A percentile compares a stretch with the other conserved stretches of the same genome.
phyloP scores from a whole-genome alignment of 2,888 invertebrate species.

The Diaphora mendica region DNA sequence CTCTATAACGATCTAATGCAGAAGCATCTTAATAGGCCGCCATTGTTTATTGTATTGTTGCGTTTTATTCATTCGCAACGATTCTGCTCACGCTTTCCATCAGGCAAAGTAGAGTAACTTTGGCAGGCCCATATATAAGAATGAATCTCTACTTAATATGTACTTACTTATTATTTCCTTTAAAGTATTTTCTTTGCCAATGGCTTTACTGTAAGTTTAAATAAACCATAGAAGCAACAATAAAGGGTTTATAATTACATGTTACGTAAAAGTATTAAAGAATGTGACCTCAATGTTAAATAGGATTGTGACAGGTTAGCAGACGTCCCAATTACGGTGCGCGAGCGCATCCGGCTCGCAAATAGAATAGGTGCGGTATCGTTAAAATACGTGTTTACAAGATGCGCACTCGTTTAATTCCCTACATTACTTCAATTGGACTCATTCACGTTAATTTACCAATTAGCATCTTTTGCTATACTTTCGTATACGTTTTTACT shows the following conservation, averaged over 20 bases:
- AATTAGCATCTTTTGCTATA: constrained; percentile 49
- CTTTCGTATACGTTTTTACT: constrained; percentile 14
- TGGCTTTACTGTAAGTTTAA: not conserved
- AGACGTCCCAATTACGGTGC: constrained; percentile 43
- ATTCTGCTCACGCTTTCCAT: no score
- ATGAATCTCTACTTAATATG: not conserved
- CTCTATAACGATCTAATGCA: not conserved
- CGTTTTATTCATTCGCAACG: no score
- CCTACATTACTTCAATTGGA: constrained; percentile 63
- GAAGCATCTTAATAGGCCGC: no score
- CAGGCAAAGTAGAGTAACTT: no score
- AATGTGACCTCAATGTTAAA: constrained; percentile 36
- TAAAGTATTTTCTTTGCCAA: not conserved
- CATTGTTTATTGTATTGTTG: no score
- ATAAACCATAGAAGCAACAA: not conserved
- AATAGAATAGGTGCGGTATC: constrained; percentile 48
- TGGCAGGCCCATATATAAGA: no score
- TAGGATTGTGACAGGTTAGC: constrained; percentile 38
- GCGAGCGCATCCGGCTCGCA: constrained; percentile 41
- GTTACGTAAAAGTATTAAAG: constrained; percentile 13
- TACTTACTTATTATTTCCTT: not conserved
- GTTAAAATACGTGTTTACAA: constrained; percentile 36
- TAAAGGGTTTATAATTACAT: not conserved
- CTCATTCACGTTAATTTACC: constrained; percentile 53
- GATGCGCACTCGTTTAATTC: constrained; percentile 41